Evolutionary conservation across 2,888 invertebrate genomes (phyloP).

Genomic region (Troilus luridus): DNA sequence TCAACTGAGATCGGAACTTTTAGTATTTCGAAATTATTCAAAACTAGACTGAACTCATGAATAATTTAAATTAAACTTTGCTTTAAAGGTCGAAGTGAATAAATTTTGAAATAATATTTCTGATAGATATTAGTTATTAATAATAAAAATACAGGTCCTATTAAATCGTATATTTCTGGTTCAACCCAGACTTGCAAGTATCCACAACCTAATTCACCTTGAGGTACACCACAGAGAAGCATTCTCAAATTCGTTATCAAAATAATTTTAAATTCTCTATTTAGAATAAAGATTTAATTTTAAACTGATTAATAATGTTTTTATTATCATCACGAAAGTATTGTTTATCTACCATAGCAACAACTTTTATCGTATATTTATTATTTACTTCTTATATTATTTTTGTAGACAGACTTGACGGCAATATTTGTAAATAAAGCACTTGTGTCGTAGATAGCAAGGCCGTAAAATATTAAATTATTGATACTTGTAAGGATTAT

Average conservation of each 20-base stretch:
- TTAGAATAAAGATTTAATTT: neutral
- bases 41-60: neutral
- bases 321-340: neutral
- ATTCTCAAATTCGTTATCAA: neutral
- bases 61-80: neutral
- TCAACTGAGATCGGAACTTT: neutral
- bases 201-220: slow-evolving; percentile 19
- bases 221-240: neutral
- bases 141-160: neutral
- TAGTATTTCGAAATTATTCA: neutral
- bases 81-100: neutral
- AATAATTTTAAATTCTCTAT: neutral
- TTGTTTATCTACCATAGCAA: neutral
- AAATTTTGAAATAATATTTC: neutral
- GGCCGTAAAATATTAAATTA: neutral
- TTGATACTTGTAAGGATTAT: neutral
- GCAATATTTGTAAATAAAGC: neutral
- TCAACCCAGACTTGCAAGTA: neutral
- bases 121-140: neutral
- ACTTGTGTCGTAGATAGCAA: neutral
- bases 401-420: neutral
- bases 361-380: neutral
- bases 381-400: neutral
- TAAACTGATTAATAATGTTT: neutral
- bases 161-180: neutral